Base-by-base conservation (phyloP, 2,888 invertebrate species). In the Diarsia mendica region DNA sequence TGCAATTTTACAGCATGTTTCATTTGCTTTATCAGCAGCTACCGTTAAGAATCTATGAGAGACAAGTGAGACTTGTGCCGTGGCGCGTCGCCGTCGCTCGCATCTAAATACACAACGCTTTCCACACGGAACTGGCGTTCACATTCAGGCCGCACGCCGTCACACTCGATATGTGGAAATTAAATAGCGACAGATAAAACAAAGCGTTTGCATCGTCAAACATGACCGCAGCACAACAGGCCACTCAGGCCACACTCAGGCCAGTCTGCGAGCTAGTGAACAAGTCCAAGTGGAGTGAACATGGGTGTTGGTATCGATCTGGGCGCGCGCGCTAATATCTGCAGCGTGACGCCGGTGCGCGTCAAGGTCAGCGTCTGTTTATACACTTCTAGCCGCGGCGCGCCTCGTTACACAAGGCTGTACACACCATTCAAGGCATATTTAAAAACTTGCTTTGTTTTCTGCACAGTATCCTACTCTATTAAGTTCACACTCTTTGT, bases 61-160 rank as follows among this genome's bases (percentile, higher is more conserved):
- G 61, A 46, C 44, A 28, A 66, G 28, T 6, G 28, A 55, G 46
- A 15, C 28, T 15, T 11, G n/a, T 13, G n/a, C 18, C 3, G n/a
- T n/a, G n/a, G n/a, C n/a, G n/a, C n/a, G 28, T 18, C 39, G 53
- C 18, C 10, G 53, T 33, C 33, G 61, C 63, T 55, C 74, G 39
- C 76, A 15, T 44, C 51, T 63, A 23, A 33, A 48, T n/a, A 33
- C n/a, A 33, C 63, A 78, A 82, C 87, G 86, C 91, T 91, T 90
- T 91, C 90, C 88, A 90, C 89, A 87, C 91, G 90, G 91, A 91
- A 90, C 89, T 90, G 55, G 53, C 72, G 33, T 67, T 48, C 67
- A 65, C 65, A 81, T 85, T 73, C 20, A 83, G 78, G 80, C 69
- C 69, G 63, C 51, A 39, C 66, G 33, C 48, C 20, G 23, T 20